These are phyloP conservation scores for Arenaria interpres DNA, from an alignment of 2,113 vertebrate species.

Conservation along the genomic window DNA sequence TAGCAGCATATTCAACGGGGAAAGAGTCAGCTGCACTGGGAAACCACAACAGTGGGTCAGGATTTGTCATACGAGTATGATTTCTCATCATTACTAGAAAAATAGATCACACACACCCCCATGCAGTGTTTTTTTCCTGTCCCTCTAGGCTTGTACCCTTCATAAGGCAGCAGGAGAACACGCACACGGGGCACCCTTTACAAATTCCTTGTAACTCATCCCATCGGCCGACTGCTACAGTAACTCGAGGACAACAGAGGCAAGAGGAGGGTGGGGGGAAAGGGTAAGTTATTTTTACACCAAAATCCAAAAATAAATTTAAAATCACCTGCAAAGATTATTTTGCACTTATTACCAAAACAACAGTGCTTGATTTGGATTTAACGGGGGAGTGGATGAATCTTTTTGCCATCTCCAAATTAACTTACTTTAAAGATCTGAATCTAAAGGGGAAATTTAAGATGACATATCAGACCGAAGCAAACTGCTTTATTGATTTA, in stretches of 20 bases:
- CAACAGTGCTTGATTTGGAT: background rate
- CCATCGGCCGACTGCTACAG: background rate
- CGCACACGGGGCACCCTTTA: background rate
- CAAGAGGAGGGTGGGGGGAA: background rate
- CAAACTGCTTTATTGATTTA: background rate
- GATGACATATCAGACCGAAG: background rate
- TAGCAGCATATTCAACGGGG: constrained; percentile 60
- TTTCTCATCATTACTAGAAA: constrained; percentile 50
- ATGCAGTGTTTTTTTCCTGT: background rate
- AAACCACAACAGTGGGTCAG: constrained; percentile 2
- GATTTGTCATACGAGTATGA: constrained; percentile 34
- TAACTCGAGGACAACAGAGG: background rate
- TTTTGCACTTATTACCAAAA: background rate
- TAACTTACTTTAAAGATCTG: background rate
- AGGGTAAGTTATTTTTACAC: background rate
- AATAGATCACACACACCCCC: constrained; percentile 19
- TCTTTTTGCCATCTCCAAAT: background rate
- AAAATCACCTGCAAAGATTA: background rate
- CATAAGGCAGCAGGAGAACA: constrained; percentile 59
- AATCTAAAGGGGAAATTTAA: background rate
- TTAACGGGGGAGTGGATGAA: background rate
- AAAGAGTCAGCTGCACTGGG: constrained; percentile 38
- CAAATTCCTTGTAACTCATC: background rate
- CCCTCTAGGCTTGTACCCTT: constrained; percentile 61
- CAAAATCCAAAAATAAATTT: background rate